phyloP scores from a whole-genome alignment of 2,797 vertebrate genomes.

The Nannoperca australis region DNA sequence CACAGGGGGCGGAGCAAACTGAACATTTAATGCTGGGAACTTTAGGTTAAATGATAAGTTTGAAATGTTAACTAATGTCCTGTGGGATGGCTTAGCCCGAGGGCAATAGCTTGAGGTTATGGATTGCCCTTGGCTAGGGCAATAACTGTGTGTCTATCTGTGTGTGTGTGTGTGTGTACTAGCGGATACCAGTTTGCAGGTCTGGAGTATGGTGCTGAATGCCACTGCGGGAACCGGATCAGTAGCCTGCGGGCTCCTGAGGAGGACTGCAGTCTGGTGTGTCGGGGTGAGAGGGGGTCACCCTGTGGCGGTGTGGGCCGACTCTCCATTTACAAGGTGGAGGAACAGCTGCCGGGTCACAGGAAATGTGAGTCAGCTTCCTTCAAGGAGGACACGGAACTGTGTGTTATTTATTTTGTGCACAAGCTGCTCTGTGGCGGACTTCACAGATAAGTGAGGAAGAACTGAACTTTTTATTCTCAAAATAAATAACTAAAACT shows the following conservation, averaged over 20 bases:
- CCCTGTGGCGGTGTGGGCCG: conserved; percentile 91
- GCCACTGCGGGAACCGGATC: conserved; percentile 95
- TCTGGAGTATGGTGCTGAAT: conserved; percentile 94
- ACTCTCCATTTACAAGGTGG: conserved; percentile 93
- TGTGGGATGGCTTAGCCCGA: conserved; percentile 44
- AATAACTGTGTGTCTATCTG: conserved; percentile 26
- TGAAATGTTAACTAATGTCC: conserved; percentile 65
- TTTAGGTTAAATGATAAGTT: conserved; percentile 55
- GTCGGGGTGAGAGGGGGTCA: conserved; percentile 90
- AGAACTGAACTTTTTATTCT: not conserved
- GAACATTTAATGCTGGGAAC: conserved; percentile 21
- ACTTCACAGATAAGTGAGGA: not conserved
- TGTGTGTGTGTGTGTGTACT: conserved; percentile 16
- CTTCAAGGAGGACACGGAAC: conserved; percentile 10
- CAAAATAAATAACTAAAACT: not conserved
- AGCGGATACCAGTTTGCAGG: conserved; percentile 95
- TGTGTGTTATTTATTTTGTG: conserved; percentile 26
- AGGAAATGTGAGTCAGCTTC: conserved; percentile 88
- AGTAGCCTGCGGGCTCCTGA: conserved; percentile 77
- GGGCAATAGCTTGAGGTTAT: conserved; percentile 54
- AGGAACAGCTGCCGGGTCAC: conserved; percentile 85
- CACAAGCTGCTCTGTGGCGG: not conserved
- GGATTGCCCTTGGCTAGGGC: conserved; percentile 29
- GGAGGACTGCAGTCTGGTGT: conserved; percentile 93
- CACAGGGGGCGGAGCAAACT: conserved; percentile 7